phyloP scores from a whole-genome alignment of 1,140 invertebrate species.

The Drosophila fuyamai region DNA sequence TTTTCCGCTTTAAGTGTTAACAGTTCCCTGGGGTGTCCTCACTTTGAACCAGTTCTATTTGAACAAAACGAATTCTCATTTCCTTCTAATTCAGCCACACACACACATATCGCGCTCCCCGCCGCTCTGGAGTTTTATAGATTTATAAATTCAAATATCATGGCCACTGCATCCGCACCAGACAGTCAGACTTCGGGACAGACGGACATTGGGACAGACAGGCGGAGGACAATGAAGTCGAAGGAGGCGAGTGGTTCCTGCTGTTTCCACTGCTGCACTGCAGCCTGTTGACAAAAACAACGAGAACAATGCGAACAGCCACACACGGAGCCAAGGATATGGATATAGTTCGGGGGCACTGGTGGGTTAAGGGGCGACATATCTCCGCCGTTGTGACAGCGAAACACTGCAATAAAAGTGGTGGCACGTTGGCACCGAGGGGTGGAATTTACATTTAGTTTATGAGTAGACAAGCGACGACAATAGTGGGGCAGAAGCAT shows the following conservation, averaged over 20 bases:
- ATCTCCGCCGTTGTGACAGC: slow-evolving; percentile 48
- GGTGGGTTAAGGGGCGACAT: slow-evolving; percentile 14
- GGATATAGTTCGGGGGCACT: slow-evolving; percentile 31
- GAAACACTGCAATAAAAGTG: slow-evolving; percentile 79
- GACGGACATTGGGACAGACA: slow-evolving; percentile 17
- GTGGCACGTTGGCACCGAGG: slow-evolving; percentile 52
- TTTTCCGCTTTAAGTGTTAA: slow-evolving; percentile 36
- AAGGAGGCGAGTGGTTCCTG: slow-evolving; percentile 31
- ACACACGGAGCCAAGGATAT: slow-evolving; percentile 58
- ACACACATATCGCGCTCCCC: slow-evolving; percentile 12
- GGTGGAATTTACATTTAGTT: slow-evolving; percentile 80
- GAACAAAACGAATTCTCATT: slow-evolving; percentile 48
- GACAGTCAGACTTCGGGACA: slow-evolving; percentile 36
- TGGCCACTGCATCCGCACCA: slow-evolving; percentile 43
- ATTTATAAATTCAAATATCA: slow-evolving; percentile 76
- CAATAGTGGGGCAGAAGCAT: slow-evolving; percentile 61
- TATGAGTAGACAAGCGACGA: slow-evolving; percentile 82
- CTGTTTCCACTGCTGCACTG: slow-evolving; percentile 58
- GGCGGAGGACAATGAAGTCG: slow-evolving; percentile 46
- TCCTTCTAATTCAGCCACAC: slow-evolving; percentile 38
- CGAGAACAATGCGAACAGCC: slow-evolving; percentile 54
- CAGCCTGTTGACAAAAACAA: slow-evolving; percentile 69
- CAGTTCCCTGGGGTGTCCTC: slow-evolving; percentile 36
- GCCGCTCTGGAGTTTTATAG: slow-evolving; percentile 48
- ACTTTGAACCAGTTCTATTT: slow-evolving; percentile 33